Evolutionary conservation across 2,113 vertebrate species (phyloP).

Genomic region (Pelmatolapia mariae): DNA sequence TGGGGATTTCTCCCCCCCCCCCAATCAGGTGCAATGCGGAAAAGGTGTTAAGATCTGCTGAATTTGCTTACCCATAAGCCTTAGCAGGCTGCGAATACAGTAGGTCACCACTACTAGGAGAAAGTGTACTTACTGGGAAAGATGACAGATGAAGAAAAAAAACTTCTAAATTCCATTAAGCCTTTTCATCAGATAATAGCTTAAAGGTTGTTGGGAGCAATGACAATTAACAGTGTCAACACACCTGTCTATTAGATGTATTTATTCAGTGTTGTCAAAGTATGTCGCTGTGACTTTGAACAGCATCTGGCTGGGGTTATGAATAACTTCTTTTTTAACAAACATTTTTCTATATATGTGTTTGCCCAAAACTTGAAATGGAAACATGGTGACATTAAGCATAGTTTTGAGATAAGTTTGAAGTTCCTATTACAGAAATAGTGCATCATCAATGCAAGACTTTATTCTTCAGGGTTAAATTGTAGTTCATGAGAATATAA

Average conservation of each 20-base stretch:
- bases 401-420: not conserved
- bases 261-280: slow-evolving; percentile 9
- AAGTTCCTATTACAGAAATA: not conserved
- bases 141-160: not conserved
- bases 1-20: slow-evolving; percentile 28
- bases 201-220: slow-evolving; percentile 16
- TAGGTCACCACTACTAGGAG: slow-evolving; percentile 43
- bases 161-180: slow-evolving; percentile 13
- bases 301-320: not conserved
- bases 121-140: slow-evolving; percentile 16
- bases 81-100: slow-evolving; percentile 22
- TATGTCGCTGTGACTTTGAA: not conserved
- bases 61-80: slow-evolving; percentile 69
- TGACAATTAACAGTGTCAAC: slow-evolving; percentile 29
- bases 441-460: not conserved
- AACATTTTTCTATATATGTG: not conserved
- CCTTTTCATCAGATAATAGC: slow-evolving; percentile 40
- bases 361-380: not conserved
- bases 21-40: slow-evolving; percentile 68
- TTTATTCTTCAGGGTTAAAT: not conserved
- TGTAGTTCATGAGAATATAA: not conserved
- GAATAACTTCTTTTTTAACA: not conserved
- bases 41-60: slow-evolving; percentile 68
- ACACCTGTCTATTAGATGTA: not conserved
- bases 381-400: not conserved